Evolutionary conservation across 2,797 vertebrate genomes (phyloP).

Genomic region (Champsocephalus esox): DNA sequence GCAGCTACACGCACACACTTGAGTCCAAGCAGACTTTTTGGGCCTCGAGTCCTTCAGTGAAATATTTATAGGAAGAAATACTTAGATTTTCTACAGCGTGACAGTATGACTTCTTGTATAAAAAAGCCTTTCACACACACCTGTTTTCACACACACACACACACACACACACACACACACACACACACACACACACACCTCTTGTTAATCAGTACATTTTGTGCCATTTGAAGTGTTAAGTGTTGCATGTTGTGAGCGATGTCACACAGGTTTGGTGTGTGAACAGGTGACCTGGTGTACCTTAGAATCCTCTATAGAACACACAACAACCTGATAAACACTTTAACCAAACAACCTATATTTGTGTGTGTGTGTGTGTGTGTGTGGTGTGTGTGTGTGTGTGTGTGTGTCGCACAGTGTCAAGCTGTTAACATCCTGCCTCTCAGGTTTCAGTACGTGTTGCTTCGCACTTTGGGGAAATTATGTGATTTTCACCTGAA

Average conservation of each 20-base stretch:
- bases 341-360: slow-evolving; percentile 30
- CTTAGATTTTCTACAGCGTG: neutral
- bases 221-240: slow-evolving; percentile 75
- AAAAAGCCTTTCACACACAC: neutral
- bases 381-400: slow-evolving; percentile 4
- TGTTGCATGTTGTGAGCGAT: slow-evolving; percentile 51
- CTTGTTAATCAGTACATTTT: slow-evolving; percentile 69
- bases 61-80: neutral
- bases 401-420: neutral
- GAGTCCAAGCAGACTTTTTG: neutral
- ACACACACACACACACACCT: neutral
- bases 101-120: slow-evolving; percentile 4
- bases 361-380: slow-evolving; percentile 31
- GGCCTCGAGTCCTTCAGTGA: neutral
- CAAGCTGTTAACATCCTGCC: too few relatives aligned
- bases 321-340: slow-evolving; percentile 18
- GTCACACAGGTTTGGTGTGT: slow-evolving; percentile 40
- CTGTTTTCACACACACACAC: slow-evolving; percentile 12
- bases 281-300: slow-evolving; percentile 54
- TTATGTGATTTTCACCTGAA: too few relatives aligned
- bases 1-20: neutral
- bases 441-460: too few relatives aligned
- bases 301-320: slow-evolving; percentile 5
- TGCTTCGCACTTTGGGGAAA: too few relatives aligned
- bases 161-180: neutral